These are phyloP conservation scores for Brachypterus glaber DNA, from an alignment of 2,888 invertebrate genomes.

Conservation along the genomic window DNA sequence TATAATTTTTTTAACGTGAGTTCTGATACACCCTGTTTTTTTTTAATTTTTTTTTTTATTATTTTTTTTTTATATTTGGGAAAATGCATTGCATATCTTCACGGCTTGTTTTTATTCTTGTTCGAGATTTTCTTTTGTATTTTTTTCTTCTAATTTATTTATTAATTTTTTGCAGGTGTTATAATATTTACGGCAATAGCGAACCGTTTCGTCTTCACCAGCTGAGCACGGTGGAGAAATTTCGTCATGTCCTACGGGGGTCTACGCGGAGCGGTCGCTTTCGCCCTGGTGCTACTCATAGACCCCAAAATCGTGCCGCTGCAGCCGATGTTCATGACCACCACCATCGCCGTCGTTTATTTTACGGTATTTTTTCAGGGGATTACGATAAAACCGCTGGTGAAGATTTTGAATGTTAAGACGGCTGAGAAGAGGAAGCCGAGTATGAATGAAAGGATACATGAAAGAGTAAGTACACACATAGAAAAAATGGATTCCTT, in stretches of 20 bases:
- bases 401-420: constrained; percentile 88
- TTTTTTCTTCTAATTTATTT: too few species aligned
- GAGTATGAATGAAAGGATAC: constrained; percentile 95
- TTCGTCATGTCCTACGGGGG: constrained; percentile 98
- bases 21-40: too few species aligned
- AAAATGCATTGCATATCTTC: too few species aligned
- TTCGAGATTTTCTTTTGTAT: too few species aligned
- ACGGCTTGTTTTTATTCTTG: too few species aligned
- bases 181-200: constrained; percentile 81
- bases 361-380: constrained; percentile 99
- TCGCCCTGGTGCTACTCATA: constrained; percentile 84
- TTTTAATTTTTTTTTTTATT: too few species aligned
- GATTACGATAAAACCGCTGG: constrained; percentile 96
- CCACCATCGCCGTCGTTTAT: constrained; percentile 93
- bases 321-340: constrained; percentile 95
- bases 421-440: constrained; percentile 80
- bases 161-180: constrained; percentile 74
- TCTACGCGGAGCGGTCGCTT: constrained; percentile 92
- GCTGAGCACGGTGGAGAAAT: constrained; percentile 87
- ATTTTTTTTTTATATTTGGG: too few species aligned
- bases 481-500: too few species aligned
- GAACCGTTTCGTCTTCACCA: constrained; percentile 85
- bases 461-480: constrained; percentile 84
- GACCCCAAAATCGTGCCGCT: constrained; percentile 73
- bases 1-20: too few species aligned